Conservation (phyloP, 2,113 vertebrate species). For the Lepisosteus osseus region DNA sequence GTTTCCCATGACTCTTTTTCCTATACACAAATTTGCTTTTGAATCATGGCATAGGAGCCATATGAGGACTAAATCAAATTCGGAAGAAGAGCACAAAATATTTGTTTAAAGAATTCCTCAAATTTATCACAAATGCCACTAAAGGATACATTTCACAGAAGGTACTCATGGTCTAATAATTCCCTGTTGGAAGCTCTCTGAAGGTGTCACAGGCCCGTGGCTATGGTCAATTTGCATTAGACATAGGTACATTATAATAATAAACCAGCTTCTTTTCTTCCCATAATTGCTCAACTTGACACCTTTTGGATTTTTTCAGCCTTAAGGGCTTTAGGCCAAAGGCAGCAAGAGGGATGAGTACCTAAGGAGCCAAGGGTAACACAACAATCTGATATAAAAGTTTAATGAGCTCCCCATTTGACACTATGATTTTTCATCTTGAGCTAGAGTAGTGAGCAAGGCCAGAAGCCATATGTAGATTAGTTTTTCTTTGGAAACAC, state of each 20-base stretch:
- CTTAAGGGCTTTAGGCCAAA: slow-evolving; percentile 29
- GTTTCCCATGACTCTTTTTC: background rate
- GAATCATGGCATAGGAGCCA: background rate
- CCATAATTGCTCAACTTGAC: slow-evolving; percentile 34
- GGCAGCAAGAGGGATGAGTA: slow-evolving; percentile 35
- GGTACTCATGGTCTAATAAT: background rate
- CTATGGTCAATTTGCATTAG: slow-evolving; percentile 1
- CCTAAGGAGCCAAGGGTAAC: slow-evolving; percentile 38
- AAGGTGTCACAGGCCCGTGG: background rate
- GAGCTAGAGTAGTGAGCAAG: slow-evolving; percentile 47
- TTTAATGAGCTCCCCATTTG: slow-evolving; percentile 62
- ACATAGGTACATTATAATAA: slow-evolving; percentile 1
- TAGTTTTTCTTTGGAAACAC: slow-evolving; percentile 42
- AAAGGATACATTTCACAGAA: slow-evolving; percentile 6
- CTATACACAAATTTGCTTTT: background rate
- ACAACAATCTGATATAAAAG: slow-evolving; percentile 49
- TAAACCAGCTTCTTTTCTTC: slow-evolving; percentile 2
- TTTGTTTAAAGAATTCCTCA: background rate
- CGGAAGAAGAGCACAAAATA: background rate
- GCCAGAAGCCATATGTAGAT: slow-evolving; percentile 60
- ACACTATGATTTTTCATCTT: slow-evolving; percentile 57
- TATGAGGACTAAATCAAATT: background rate
- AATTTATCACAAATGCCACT: background rate
- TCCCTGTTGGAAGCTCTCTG: background rate
- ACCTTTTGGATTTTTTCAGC: slow-evolving; percentile 39